Evolutionary conservation across 2,113 vertebrate species (phyloP).

Genomic region (Gobio gobio): DNA sequence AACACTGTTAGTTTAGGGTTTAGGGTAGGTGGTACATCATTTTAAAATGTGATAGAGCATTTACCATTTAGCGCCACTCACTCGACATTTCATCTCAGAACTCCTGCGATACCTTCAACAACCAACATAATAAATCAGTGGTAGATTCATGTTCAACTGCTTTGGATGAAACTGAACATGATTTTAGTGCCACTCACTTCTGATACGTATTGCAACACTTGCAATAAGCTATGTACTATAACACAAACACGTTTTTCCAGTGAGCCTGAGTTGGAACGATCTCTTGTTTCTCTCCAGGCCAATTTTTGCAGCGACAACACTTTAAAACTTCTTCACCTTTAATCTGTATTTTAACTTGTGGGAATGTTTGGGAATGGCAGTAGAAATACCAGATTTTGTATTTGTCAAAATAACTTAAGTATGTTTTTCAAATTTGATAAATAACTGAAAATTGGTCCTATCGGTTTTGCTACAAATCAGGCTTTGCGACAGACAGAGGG

Average conservation of each 20-base stretch:
- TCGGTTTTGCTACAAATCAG: neutral
- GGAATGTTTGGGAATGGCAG: neutral
- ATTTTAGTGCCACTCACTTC: neutral
- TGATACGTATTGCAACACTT: neutral
- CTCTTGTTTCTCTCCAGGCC: no score
- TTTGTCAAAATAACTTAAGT: neutral
- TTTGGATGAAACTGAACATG: neutral
- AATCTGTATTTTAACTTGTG: neutral
- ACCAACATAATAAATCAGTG: neutral
- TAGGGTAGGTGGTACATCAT: neutral
- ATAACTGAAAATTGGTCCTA: neutral
- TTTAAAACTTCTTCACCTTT: neutral
- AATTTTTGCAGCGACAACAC: neutral
- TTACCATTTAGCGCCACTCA: neutral
- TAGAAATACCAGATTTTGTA: neutral
- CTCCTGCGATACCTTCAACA: no score
- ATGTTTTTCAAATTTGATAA: neutral
- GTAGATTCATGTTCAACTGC: neutral
- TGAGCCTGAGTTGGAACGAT: no score
- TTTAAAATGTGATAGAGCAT: neutral
- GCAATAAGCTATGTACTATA: neutral
- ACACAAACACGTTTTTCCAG: no score
- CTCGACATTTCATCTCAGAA: neutral
- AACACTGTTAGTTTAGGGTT: neutral
- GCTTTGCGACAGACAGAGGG: slow-evolving; percentile 25